Evolutionary conservation across 1,140 invertebrate genomes (phyloP).

Genomic region (Drosophila pectinifera): DNA sequence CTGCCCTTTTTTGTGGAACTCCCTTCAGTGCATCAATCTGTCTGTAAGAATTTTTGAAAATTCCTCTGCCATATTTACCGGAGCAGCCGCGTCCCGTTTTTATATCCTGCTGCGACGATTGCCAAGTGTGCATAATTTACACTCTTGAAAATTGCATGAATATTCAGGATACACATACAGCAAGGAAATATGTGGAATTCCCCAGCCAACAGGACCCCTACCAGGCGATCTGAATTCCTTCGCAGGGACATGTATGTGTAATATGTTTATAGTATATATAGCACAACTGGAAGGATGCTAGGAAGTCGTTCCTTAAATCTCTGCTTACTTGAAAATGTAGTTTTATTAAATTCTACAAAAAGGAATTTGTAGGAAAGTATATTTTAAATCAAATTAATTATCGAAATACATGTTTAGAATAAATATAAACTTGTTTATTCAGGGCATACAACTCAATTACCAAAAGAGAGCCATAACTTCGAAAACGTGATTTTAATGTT

Average conservation of each 20-base stretch:
- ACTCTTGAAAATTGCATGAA: constrained; percentile 78
- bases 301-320: no score
- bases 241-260: no score
- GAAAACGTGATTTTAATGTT: constrained; percentile 5
- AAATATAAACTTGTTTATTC: constrained; percentile 1
- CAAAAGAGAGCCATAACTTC: constrained; percentile 1
- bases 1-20: not conserved
- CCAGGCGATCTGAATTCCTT: constrained; percentile 16
- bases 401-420: no score
- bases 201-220: not conserved
- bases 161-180: constrained; percentile 65
- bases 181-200: constrained; percentile 34
- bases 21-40: constrained; percentile 46
- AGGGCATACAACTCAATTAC: constrained; percentile 1
- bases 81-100: constrained; percentile 14
- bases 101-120: constrained; percentile 71
- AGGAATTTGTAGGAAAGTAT: no score
- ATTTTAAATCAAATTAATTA: no score
- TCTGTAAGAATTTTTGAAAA: constrained; percentile 33
- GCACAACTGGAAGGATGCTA: not conserved
- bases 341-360: not conserved
- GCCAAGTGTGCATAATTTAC: constrained; percentile 81
- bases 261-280: not conserved
- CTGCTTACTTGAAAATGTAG: not conserved
- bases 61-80: constrained; percentile 44